phyloP scores from a whole-genome alignment of 2,888 invertebrate genomes.

The Cephalotes varians region DNA sequence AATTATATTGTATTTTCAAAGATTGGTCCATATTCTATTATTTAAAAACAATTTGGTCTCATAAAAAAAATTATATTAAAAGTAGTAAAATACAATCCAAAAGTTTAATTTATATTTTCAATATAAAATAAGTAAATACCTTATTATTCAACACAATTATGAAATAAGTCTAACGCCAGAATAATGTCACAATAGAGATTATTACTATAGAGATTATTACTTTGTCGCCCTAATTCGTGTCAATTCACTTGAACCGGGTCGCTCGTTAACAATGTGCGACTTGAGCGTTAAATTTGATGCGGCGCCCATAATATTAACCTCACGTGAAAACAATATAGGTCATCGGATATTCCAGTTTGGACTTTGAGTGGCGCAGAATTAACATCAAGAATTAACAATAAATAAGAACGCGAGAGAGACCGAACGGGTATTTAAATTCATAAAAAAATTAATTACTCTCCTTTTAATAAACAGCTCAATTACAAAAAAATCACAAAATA shows the following conservation, averaged over 20 bases:
- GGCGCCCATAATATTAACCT: constrained; percentile 72
- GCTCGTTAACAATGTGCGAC: constrained; percentile 66
- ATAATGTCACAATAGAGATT: constrained; percentile 34
- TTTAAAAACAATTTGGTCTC: neutral
- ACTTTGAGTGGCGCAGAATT: constrained; percentile 57
- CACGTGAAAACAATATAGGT: constrained; percentile 75
- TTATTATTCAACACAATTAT: constrained; percentile 20
- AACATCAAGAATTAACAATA: constrained; percentile 48
- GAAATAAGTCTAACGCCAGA: constrained; percentile 23
- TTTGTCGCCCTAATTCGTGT: constrained; percentile 75
- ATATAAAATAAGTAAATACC: neutral
- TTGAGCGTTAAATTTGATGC: constrained; percentile 63
- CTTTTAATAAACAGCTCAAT: neutral
- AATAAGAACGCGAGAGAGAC: constrained; percentile 59
- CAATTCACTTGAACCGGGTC: constrained; percentile 76
- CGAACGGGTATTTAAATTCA: constrained; percentile 45
- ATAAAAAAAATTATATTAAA: neutral
- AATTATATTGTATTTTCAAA: too few relatives aligned
- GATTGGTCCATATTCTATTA: too few relatives aligned
- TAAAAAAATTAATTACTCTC: neutral
- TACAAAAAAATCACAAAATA: neutral
- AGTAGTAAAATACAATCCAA: neutral
- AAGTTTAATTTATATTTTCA: neutral
- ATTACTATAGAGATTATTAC: constrained; percentile 55
- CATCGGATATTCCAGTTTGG: constrained; percentile 59